Conservation (phyloP, 2,888 invertebrate genomes). For the Villa cingulata region DNA sequence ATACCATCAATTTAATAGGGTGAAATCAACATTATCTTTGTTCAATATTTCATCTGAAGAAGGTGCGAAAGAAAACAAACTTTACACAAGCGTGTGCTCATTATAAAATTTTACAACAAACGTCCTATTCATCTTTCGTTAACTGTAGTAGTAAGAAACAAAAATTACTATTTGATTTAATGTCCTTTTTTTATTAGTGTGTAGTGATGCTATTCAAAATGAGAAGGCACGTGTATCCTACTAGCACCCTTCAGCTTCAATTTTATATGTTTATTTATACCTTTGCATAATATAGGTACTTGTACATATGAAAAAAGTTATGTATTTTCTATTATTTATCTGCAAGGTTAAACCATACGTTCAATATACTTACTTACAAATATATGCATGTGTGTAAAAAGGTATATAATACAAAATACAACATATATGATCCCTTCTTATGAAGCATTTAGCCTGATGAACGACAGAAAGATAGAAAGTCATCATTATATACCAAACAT, state of each 20-base stretch:
- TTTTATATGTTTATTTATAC: background rate
- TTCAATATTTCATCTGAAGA: conserved; percentile 1
- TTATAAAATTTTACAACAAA: no score
- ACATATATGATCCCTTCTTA: background rate
- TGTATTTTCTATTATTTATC: background rate
- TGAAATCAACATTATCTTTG: background rate
- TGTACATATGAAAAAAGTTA: background rate
- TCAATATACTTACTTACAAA: no score
- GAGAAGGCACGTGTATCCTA: conserved; percentile 6
- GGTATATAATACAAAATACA: background rate
- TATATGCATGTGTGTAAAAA: background rate
- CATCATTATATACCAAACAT: no score
- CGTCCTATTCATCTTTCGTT: no score
- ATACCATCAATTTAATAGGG: no score
- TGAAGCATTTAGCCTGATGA: background rate
- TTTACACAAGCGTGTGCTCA: background rate
- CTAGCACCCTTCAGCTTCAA: background rate
- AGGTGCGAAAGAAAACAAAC: conserved; percentile 3
- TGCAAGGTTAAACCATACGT: background rate
- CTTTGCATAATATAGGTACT: background rate
- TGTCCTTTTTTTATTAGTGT: no score
- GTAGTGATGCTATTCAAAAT: background rate
- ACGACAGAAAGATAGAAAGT: background rate
- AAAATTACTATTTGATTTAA: no score
- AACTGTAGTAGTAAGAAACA: no score